phyloP scores from a whole-genome alignment of 2,113 vertebrate genomes.

The Sander vitreus region DNA sequence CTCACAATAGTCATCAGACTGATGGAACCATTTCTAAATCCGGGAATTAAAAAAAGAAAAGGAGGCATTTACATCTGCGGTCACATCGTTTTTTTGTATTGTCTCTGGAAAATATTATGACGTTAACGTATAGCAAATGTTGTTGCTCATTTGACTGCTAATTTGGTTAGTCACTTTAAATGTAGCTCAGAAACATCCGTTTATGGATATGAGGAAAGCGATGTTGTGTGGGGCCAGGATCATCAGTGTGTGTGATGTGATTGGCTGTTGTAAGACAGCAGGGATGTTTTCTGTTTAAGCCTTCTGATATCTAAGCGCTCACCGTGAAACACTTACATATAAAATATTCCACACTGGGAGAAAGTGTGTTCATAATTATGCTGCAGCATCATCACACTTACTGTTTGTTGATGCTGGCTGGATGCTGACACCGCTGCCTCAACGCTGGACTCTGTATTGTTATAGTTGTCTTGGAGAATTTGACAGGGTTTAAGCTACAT shows the following conservation, averaged over 20 bases:
- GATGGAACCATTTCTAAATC: slow-evolving; percentile 79
- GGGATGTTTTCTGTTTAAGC: slow-evolving; percentile 24
- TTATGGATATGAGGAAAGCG: slow-evolving; percentile 76
- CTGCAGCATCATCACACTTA: neutral
- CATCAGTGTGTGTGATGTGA: slow-evolving; percentile 1
- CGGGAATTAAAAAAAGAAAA: slow-evolving; percentile 86
- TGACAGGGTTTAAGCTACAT: neutral
- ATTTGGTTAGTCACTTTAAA: slow-evolving; percentile 89
- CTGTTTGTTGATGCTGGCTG: neutral
- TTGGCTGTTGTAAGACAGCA: slow-evolving; percentile 30
- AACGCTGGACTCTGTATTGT: neutral
- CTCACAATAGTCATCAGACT: slow-evolving; percentile 84
- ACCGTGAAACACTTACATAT: neutral
- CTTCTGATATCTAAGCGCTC: neutral
- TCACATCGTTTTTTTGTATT: slow-evolving; percentile 82
- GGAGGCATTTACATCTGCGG: slow-evolving; percentile 89
- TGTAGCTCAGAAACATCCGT: slow-evolving; percentile 71
- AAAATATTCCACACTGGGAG: neutral
- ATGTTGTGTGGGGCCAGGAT: slow-evolving; percentile 46
- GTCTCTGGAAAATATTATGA: slow-evolving; percentile 75
- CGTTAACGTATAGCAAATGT: slow-evolving; percentile 86
- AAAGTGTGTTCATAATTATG: neutral
- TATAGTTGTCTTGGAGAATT: slow-evolving; percentile 10
- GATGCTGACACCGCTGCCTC: neutral
- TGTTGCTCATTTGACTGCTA: slow-evolving; percentile 94